Conservation (phyloP, 2,113 vertebrate species). For the Rhynchomys soricoides region DNA sequence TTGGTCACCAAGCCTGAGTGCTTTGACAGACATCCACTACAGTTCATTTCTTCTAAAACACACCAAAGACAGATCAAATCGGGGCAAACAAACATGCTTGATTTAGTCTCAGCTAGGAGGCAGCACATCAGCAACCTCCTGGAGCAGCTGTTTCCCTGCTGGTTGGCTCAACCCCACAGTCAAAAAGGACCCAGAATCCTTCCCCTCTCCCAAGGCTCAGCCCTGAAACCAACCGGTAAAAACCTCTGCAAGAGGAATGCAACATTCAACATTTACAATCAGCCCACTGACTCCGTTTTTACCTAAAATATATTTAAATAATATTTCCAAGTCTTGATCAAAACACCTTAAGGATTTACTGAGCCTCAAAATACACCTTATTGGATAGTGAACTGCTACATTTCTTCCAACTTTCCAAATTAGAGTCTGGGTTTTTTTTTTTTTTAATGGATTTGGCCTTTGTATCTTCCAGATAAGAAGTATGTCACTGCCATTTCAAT, state of each 20-base stretch:
- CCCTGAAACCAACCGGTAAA: constrained; percentile 34
- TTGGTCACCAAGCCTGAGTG: neutral
- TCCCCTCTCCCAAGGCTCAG: neutral
- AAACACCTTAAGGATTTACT: constrained; percentile 25
- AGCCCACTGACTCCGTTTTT: constrained; percentile 5
- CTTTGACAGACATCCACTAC: neutral
- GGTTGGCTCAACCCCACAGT: neutral
- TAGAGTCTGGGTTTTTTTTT: constrained; percentile 31
- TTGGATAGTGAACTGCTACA: neutral
- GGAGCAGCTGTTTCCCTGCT: neutral
- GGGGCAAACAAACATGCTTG: constrained; percentile 36
- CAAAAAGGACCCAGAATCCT: constrained; percentile 18
- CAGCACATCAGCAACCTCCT: neutral
- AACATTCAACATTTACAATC: constrained; percentile 40
- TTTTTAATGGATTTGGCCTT: constrained; percentile 40
- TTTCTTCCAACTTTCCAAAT: constrained; percentile 53
- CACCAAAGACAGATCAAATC: neutral
- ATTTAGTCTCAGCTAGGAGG: neutral
- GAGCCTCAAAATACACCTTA: constrained; percentile 48
- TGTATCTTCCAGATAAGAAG: constrained; percentile 49
- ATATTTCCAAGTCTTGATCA: constrained; percentile 4
- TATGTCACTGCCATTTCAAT: constrained; percentile 29
- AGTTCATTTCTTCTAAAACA: neutral
- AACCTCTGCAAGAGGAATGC: constrained; percentile 30
- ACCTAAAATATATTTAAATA: constrained; percentile 33